Evolutionary conservation across 2,113 vertebrate genomes (phyloP).

Genomic region (Ciconia stormi): DNA sequence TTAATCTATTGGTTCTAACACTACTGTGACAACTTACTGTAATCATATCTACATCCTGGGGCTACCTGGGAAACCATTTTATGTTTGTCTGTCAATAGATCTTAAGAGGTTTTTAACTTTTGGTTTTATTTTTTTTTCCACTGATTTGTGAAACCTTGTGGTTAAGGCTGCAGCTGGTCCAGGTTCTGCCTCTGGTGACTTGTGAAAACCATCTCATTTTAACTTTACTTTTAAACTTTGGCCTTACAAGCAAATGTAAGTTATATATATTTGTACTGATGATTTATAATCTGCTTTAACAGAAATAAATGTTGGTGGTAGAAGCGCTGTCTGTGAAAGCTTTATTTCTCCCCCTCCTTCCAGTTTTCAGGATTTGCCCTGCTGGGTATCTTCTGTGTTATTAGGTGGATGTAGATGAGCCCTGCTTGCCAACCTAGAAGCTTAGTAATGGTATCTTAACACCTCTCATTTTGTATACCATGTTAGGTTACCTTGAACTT

Average conservation of each 20-base stretch:
- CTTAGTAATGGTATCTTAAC: not conserved
- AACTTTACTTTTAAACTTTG: slow-evolving; percentile 77
- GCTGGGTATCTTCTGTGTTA: not conserved
- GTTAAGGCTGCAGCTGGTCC: slow-evolving; percentile 66
- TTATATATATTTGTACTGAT: slow-evolving; percentile 88
- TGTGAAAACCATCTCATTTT: slow-evolving; percentile 77
- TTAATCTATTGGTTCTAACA: slow-evolving; percentile 75
- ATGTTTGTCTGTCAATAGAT: slow-evolving; percentile 58
- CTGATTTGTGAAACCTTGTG: slow-evolving; percentile 58
- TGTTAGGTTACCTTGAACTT: not conserved
- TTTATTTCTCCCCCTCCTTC: not conserved
- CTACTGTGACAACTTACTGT: slow-evolving; percentile 73
- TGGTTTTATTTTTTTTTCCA: not conserved
- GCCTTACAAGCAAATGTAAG: slow-evolving; percentile 87
- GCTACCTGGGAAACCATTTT: slow-evolving; percentile 53
- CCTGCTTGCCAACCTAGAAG: not conserved
- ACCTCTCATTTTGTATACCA: not conserved
- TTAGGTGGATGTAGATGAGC: not conserved
- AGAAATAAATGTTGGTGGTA: slow-evolving; percentile 88
- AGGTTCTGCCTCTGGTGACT: slow-evolving; percentile 66
- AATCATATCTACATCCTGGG: slow-evolving; percentile 62
- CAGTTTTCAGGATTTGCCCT: not conserved
- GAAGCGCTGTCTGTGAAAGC: slow-evolving; percentile 53
- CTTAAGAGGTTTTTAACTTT: slow-evolving; percentile 43
- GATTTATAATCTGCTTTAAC: slow-evolving; percentile 88